Conservation (phyloP, 2,797 vertebrate species). For the Neosilurus mollespiculum region DNA sequence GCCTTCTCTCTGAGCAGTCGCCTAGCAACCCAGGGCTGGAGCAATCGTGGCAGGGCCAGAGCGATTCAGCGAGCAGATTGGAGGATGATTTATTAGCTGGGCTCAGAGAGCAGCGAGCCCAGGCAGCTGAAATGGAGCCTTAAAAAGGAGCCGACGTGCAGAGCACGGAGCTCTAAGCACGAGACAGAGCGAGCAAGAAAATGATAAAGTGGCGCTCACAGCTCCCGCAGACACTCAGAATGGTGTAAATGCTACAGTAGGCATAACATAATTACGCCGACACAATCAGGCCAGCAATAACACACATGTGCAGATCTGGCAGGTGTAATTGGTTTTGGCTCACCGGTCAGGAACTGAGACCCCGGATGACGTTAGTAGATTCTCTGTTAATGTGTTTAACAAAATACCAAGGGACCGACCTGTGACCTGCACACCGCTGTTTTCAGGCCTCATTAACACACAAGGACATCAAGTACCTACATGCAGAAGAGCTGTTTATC, state of each 20-base stretch:
- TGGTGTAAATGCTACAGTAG: constrained; percentile 69
- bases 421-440: constrained; percentile 8
- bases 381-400: constrained; percentile 32
- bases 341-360: constrained; percentile 38
- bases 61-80: constrained; percentile 85
- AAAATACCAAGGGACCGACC: constrained; percentile 32
- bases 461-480: constrained; percentile 1
- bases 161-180: constrained; percentile 25
- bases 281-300: constrained; percentile 66
- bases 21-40: constrained; percentile 87
- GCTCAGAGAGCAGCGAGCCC: constrained; percentile 78
- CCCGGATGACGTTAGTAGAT: constrained; percentile 41
- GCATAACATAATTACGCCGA: constrained; percentile 72
- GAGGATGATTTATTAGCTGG: constrained; percentile 90
- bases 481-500: constrained; percentile 6
- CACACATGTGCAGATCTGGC: constrained; percentile 19
- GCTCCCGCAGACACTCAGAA: constrained; percentile 51
- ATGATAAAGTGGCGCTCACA: constrained; percentile 25
- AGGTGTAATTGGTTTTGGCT: constrained; percentile 63
- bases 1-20: constrained; percentile 75
- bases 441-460: constrained; percentile 37
- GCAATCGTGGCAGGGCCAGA: constrained; percentile 81
- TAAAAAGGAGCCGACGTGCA: constrained; percentile 74
- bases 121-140: constrained; percentile 84
- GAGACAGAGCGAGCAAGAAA: constrained; percentile 26